phyloP scores from a whole-genome alignment of 2,797 vertebrate genomes.

The Lemur catta region DNA sequence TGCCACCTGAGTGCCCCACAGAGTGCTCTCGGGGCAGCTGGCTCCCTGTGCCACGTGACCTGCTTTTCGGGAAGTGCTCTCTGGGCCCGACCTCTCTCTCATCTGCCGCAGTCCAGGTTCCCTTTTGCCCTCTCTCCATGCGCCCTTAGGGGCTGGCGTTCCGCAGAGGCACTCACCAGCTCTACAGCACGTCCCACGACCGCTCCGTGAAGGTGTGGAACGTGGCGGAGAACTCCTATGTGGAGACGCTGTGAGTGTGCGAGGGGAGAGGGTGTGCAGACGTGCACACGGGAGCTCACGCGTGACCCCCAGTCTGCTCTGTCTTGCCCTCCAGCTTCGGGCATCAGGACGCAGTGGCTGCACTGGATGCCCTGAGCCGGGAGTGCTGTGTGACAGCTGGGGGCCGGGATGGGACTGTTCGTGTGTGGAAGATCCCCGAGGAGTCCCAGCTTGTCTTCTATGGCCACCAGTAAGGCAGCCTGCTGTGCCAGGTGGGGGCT shows the following conservation, averaged over 20 bases:
- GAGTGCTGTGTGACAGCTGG: slow-evolving; percentile 95
- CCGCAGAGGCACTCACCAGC: slow-evolving; percentile 92
- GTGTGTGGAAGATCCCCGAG: slow-evolving; percentile 98
- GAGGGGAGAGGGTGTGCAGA: fast-evolving
- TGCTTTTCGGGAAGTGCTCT: neutral
- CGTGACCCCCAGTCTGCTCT: neutral
- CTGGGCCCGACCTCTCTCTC: neutral
- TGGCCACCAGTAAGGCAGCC: slow-evolving; percentile 92
- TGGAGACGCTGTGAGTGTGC: slow-evolving; percentile 95
- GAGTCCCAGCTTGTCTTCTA: slow-evolving; percentile 97
- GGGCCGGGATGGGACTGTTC: slow-evolving; percentile 92
- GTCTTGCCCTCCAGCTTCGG: slow-evolving; percentile 88
- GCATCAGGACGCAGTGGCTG: slow-evolving; percentile 94
- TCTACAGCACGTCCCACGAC: slow-evolving; percentile 96
- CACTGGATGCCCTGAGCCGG: slow-evolving; percentile 93
- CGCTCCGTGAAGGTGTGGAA: slow-evolving; percentile 98
- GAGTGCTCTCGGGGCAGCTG: fast-evolving
- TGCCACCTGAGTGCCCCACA: too few species aligned
- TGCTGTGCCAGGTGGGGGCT: fast-evolving
- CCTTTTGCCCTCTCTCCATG: neutral
- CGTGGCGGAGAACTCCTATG: slow-evolving; percentile 94
- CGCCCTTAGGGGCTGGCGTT: slow-evolving; percentile 92
- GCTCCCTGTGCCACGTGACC: neutral
- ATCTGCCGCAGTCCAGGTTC: neutral
- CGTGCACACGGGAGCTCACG: fast-evolving